Evolutionary conservation across 2,113 vertebrate genomes (phyloP), one percentile per base, ranked within the genome.

Genomic region (Chaetorhynchus papuensis): DNA sequence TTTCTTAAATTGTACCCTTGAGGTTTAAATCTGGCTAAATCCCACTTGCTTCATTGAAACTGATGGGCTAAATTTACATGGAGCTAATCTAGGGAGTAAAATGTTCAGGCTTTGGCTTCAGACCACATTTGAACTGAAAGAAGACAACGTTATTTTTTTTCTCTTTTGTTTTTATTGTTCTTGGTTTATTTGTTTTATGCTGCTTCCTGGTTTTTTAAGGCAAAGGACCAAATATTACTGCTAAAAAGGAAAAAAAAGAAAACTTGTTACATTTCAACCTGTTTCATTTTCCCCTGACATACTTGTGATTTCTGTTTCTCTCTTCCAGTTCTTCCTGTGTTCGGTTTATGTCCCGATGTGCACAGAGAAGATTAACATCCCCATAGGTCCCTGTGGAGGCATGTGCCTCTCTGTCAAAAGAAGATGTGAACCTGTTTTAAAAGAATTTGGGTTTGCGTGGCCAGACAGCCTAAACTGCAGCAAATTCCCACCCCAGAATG

Each of bases 261-360:
- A 70, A 33, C 13, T 50, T 63, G 14, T 23, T 87, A 8, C n/a
- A 44, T 74, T 72, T 45, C 13, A 33, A 61, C 71, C 79, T 81
- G 56, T 69, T 80, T 37, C 2, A 53, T 69, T 74, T 85, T 74
- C 11, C n/a, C 26, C 23, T 63, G 37, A 75, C 0, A 0, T 41
- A 16, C 15, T 68, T 92, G 57, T 94, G 89, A 93, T 90, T 89
- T 39, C 91, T 95, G 53, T 75, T 81, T 95, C 86, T 87, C 89
- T 94, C 85, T 92, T 96, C 26, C 94, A 99, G 99, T 99, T 99
- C 97, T 99, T 99, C 98, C 98, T 99, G 87, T 99, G 99, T 96
- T 99, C 99, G 0, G 99, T 99, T 66, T 99, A 99, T 49, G 99
- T 99, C 79, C 99, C 99, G 2, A 99, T 99, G 99, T 99, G 99